Conservation (phyloP, 2,888 invertebrate species). For the Synergus itoensis region DNA sequence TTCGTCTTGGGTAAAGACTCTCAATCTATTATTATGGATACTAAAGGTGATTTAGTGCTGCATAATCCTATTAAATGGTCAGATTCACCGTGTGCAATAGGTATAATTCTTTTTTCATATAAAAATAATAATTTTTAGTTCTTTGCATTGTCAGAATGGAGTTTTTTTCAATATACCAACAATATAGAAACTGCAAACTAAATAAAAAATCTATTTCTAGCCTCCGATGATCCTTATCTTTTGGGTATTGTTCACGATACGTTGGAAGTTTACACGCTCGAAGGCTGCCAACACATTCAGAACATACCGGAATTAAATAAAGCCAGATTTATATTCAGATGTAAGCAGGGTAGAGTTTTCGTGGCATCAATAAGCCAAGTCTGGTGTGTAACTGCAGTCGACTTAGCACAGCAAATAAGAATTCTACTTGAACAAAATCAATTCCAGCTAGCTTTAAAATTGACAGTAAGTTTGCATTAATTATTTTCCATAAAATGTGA, state of each 20-base stretch:
- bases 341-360: constrained; percentile 89
- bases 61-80: constrained; percentile 89
- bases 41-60: constrained; percentile 84
- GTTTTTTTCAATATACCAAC: not conserved
- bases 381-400: constrained; percentile 91
- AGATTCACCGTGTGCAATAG: constrained; percentile 86
- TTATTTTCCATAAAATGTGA: constrained; percentile 42
- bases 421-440: constrained; percentile 92
- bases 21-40: constrained; percentile 91
- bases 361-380: constrained; percentile 93
- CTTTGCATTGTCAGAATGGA: not conserved
- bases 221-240: constrained; percentile 96
- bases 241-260: constrained; percentile 90
- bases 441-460: constrained; percentile 94
- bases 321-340: constrained; percentile 86
- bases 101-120: constrained; percentile 75
- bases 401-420: constrained; percentile 90
- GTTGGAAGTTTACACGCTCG: constrained; percentile 92
- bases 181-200: not conserved
- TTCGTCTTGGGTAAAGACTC: constrained; percentile 93
- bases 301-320: constrained; percentile 87
- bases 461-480: constrained; percentile 85
- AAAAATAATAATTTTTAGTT: not conserved
- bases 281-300: constrained; percentile 90
- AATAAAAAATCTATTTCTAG: constrained; percentile 78